Conservation (phyloP, 1,140 invertebrate species). For the Battus philenor region DNA sequence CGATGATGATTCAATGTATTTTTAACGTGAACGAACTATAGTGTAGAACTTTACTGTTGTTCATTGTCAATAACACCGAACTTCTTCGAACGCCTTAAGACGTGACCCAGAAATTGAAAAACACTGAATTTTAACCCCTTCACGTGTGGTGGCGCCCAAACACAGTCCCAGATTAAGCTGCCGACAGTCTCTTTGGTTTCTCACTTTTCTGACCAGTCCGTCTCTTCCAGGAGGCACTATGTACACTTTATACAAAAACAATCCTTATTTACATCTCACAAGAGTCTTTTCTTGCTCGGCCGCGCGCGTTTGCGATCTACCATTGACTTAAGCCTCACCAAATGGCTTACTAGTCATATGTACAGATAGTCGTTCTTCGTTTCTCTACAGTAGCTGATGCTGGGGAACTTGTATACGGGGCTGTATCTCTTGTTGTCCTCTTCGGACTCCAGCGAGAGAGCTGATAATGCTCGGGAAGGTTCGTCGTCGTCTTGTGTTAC, state of each 20-base stretch:
- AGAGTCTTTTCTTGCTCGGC: slow-evolving; percentile 39
- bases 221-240: too few relatives aligned
- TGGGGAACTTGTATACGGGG: slow-evolving; percentile 74
- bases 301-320: slow-evolving; percentile 25
- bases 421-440: slow-evolving; percentile 61
- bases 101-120: too few relatives aligned
- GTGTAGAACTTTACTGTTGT: too few relatives aligned
- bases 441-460: slow-evolving; percentile 58
- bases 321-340: slow-evolving; percentile 25
- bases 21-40: too few relatives aligned
- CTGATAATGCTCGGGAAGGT: slow-evolving; percentile 58
- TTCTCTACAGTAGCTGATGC: slow-evolving; percentile 64
- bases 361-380: slow-evolving; percentile 68
- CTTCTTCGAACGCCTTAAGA: too few relatives aligned
- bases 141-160: too few relatives aligned
- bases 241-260: slow-evolving; percentile 45
- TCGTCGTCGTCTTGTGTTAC: slow-evolving; percentile 42
- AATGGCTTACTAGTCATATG: slow-evolving; percentile 48
- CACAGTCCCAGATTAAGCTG: slow-evolving; percentile 16
- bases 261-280: slow-evolving; percentile 51
- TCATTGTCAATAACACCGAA: too few relatives aligned
- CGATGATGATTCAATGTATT: too few relatives aligned
- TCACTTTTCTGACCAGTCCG: slow-evolving; percentile 22
- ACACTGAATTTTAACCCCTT: too few relatives aligned
- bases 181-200: slow-evolving; percentile 43